Percentiles rank a stretch among this genome's conserved stretches.
phyloP scores from a whole-genome alignment of 2,888 invertebrate genomes.

The Piscicola geometra region DNA sequence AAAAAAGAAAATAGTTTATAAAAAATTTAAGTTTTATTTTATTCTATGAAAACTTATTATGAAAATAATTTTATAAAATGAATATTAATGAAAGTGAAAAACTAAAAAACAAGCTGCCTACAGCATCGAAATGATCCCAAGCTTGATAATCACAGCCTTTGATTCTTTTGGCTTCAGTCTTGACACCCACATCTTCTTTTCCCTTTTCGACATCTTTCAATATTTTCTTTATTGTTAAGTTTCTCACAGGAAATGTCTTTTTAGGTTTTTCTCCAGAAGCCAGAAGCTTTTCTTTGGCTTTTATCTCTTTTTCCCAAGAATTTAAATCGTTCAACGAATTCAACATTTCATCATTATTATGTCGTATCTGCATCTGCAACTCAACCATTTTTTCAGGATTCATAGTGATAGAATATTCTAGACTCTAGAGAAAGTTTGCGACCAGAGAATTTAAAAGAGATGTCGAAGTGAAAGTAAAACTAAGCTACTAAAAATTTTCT shows the following conservation, averaged over 20 bases:
- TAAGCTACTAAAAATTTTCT: no score
- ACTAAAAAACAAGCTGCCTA: no score
- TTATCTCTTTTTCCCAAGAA: conserved; percentile 53
- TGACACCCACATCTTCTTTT: conserved; percentile 62
- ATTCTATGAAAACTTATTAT: background rate
- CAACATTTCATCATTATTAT: conserved; percentile 69
- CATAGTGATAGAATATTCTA: no score
- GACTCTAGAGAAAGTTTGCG: no score
- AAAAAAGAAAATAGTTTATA: conserved; percentile 11
- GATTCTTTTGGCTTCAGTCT: conserved; percentile 58
- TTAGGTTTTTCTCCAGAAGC: background rate
- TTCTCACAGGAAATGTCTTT: conserved; percentile 3
- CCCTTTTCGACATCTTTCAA: conserved; percentile 63
- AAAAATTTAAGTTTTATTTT: background rate
- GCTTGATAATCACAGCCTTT: conserved; percentile 65
- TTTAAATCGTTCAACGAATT: conserved; percentile 69
- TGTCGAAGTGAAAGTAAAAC: no score
- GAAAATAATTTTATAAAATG: no score
- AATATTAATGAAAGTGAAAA: no score
- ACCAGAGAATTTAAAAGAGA: no score
- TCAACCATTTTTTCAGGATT: conserved; percentile 60
- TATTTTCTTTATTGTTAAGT: background rate
- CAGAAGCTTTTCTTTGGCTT: conserved; percentile 47
- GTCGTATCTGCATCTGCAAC: conserved; percentile 68
- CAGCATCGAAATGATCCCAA: conserved; percentile 77